Percentiles rank a stretch among this genome's conserved stretches.
Evolutionary conservation across 2,113 vertebrate species (phyloP).

Genomic region (Hippolais icterina): DNA sequence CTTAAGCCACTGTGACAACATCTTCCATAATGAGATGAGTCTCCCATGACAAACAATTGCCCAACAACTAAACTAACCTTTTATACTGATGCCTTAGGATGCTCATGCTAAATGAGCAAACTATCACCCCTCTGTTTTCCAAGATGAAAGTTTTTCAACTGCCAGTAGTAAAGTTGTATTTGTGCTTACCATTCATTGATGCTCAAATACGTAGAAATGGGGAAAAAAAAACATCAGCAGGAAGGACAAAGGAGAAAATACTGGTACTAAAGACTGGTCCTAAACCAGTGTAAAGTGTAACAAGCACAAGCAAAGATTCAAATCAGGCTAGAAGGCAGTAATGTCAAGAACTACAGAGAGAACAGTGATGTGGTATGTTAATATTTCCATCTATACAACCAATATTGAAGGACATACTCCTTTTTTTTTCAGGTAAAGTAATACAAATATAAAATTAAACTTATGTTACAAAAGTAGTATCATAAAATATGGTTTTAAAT

Average conservation of each 20-base stretch:
- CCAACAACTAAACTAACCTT: background rate
- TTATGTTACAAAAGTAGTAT: background rate
- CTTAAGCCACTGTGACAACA: background rate
- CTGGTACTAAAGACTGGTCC: background rate
- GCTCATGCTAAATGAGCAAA: background rate
- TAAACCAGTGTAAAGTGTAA: background rate
- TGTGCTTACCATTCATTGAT: background rate
- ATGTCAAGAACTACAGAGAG: background rate
- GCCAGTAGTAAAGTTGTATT: background rate
- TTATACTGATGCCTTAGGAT: fast-evolving
- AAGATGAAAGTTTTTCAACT: background rate
- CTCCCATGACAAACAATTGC: background rate
- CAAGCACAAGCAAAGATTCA: background rate
- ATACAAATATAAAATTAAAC: background rate
- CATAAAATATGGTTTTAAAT: background rate
- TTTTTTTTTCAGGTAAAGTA: background rate
- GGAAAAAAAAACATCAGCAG: background rate
- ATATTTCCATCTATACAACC: background rate
- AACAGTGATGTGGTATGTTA: background rate
- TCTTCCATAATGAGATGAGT: background rate
- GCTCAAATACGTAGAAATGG: background rate
- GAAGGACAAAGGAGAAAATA: background rate
- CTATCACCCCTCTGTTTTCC: background rate
- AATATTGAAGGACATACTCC: background rate
- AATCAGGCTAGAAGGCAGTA: background rate